Evolutionary conservation across 2,113 vertebrate genomes (phyloP), one percentile per base, ranked within the genome.

Genomic region (Eulemur rufifrons): DNA sequence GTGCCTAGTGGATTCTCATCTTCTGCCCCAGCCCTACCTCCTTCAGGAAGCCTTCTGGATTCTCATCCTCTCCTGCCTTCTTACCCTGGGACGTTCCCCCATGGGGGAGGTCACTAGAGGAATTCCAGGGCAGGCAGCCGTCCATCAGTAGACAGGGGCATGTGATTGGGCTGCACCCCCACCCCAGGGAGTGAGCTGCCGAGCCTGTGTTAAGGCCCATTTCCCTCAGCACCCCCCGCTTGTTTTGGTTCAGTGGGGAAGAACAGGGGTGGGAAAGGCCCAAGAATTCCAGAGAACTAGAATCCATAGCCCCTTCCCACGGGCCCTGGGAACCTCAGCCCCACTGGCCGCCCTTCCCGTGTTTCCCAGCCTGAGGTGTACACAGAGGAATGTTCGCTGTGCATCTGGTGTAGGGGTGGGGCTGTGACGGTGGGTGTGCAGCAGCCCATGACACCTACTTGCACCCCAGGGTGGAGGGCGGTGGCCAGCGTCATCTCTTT

Each of bases 381-480:
- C 6, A 50, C 8, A 1, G 8, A 76, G 59, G 29, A 50, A 34
- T 29, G n/a, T n/a, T 56, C 21, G 0, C 13, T 1, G 2, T 23
- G 71, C 11, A 2, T 17, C 29, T 21, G 12, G 20, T 25, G 29
- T 27, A 18, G 17, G 12, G 11, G 10, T 3, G 34, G 42, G 71
- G 9, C 56, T 10, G 2, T 32, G 37, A 29, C 0, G 0, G 15
- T 2, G 2, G 39, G 52, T 23, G 29, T 5, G 39, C 42, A 56
- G 66, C 29, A 29, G 88, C 47, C 39, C 8, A 4, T 1, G 27
- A n/a, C 88, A 32, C 27, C 7, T 8, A 2, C 50, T 50, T 7
- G 20, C 25, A 3, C 27, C 25, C 23, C 9, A 1, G 47, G 83
- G 3, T 27, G 45, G 27, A 0, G 12, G 52, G 27, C 0, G 29